These are phyloP conservation scores for Siderastrea radians DNA, from an alignment of 92 coral and sea anemone species.

Conservation along the genomic window DNA sequence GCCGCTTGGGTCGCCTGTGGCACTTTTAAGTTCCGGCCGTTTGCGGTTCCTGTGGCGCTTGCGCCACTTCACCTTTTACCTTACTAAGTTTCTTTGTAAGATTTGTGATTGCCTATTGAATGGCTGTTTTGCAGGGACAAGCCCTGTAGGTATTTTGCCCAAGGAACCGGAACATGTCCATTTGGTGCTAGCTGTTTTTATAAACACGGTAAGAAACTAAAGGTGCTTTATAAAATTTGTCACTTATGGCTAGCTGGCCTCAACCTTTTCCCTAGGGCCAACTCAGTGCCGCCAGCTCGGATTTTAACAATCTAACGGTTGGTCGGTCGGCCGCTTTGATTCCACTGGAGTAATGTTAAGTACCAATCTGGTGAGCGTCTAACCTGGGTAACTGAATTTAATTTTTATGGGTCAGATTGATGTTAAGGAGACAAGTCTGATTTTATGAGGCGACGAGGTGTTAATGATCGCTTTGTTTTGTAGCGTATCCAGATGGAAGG, in stretches of 20 bases:
- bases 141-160: conserved; percentile 85
- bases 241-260: background rate
- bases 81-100: background rate
- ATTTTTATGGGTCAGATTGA: too few relatives aligned
- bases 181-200: conserved; percentile 92
- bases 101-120: background rate
- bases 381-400: too few relatives aligned
- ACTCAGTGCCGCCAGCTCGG: too few relatives aligned
- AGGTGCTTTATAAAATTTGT: background rate
- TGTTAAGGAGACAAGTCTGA: too few relatives aligned
- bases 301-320: too few relatives aligned
- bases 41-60: background rate
- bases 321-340: too few relatives aligned
- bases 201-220: conserved; percentile 78
- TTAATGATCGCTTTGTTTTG: background rate
- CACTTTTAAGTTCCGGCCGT: too few relatives aligned
- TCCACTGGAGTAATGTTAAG: too few relatives aligned
- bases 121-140: conserved; percentile 39
- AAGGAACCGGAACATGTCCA: conserved; percentile 92
- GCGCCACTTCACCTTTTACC: background rate
- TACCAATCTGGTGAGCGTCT: too few relatives aligned
- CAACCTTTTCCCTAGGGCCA: too few relatives aligned
- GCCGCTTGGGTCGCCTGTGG: too few relatives aligned
- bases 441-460: background rate
- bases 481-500: conserved; percentile 88